phyloP scores from a whole-genome alignment of 2,113 vertebrate species.

The Arizona elegans region DNA sequence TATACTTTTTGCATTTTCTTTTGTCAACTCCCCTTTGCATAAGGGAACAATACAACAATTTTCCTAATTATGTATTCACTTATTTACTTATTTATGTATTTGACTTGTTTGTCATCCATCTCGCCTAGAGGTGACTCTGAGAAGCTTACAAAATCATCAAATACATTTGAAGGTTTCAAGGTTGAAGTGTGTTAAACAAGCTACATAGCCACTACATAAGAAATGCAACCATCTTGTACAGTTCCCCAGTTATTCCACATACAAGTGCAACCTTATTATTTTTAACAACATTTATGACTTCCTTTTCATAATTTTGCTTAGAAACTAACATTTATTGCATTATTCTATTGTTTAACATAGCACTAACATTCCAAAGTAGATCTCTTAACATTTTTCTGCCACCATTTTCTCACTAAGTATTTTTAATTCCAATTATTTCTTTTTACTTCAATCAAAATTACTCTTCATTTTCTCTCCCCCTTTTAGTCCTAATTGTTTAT shows the following conservation, averaged over 20 bases:
- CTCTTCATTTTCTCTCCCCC: not conserved
- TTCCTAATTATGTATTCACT: too few species aligned
- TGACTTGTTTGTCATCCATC: not conserved
- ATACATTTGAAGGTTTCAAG: not conserved
- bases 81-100: not conserved
- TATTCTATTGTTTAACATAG: not conserved
- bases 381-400: not conserved
- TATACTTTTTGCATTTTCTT: not conserved
- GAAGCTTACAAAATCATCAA: not conserved
- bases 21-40: not conserved
- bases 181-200: not conserved
- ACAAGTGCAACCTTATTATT: not conserved
- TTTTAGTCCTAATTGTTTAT: not conserved
- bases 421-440: not conserved
- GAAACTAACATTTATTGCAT: not conserved
- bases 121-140: not conserved
- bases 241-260: not conserved
- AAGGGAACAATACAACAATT: not conserved
- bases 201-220: not conserved
- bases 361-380: not conserved
- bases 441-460: not conserved
- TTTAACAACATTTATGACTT: not conserved
- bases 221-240: not conserved
- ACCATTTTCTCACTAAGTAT: not conserved
- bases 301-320: not conserved